These are phyloP conservation scores for Clavelina lepadiformis DNA, from an alignment of 23 tunicate species.

Conservation along the genomic window DNA sequence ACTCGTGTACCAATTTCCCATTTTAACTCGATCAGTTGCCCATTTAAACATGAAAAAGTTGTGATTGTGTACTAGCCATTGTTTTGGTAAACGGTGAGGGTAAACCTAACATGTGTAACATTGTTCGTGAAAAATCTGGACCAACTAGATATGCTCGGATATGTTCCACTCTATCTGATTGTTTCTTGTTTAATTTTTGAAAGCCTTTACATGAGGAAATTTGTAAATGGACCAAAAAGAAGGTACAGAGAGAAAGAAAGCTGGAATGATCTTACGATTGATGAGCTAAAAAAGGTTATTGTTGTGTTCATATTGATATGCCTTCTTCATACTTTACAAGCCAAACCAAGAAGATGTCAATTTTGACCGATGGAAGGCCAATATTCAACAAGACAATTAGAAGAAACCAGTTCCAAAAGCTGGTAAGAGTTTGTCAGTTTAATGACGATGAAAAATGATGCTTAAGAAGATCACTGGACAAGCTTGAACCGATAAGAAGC, in stretches of 20 bases:
- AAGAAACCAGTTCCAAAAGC: neutral
- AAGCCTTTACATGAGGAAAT: too few species aligned
- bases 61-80: too few species aligned
- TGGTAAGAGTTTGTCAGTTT: neutral
- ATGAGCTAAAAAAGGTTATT: conserved; percentile 6
- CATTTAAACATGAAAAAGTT: too few species aligned
- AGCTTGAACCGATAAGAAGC: neutral
- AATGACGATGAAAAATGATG: neutral
- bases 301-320: neutral
- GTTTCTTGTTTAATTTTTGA: too few species aligned
- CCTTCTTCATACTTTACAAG: neutral
- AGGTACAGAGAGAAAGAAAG: neutral
- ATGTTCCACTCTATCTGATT: too few species aligned
- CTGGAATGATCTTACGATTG: neutral
- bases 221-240: neutral
- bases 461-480: conserved; percentile 7
- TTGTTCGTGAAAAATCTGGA: too few species aligned
- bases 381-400: conserved; percentile 7
- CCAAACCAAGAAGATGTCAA: neutral
- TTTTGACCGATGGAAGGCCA: conserved; percentile 8
- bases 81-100: too few species aligned
- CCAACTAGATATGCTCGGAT: too few species aligned
- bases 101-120: too few species aligned
- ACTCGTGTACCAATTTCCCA: conserved; percentile 10
- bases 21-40: too few species aligned